A percentile compares a stretch with the other conserved stretches of the same genome.
Evolutionary conservation across 2,797 vertebrate genomes (phyloP).

Genomic region (Gambelia wislizenii): DNA sequence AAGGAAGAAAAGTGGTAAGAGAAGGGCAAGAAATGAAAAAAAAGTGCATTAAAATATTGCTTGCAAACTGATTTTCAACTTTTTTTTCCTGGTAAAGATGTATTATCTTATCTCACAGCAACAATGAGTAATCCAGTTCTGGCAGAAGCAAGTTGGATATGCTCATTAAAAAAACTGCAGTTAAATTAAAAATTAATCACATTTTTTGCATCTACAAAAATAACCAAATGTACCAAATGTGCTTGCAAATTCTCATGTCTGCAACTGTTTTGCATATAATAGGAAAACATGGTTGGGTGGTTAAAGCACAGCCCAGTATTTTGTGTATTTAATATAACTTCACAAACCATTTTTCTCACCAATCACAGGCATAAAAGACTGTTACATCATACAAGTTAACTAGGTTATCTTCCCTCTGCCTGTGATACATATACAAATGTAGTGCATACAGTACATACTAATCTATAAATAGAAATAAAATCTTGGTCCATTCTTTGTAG

Average conservation of each 20-base stretch:
- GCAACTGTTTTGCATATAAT: neutral
- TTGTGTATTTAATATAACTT: neutral
- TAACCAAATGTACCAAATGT: neutral
- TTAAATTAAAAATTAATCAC: neutral
- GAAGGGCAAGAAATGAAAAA: slow-evolving; percentile 39
- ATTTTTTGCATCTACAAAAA: neutral
- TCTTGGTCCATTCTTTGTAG: neutral
- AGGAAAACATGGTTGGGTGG: slow-evolving; percentile 10
- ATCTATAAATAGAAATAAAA: neutral
- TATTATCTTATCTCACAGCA: neutral
- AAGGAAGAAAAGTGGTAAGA: slow-evolving; percentile 40
- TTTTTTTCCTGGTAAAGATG: neutral
- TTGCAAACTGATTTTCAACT: slow-evolving; percentile 39
- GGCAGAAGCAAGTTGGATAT: neutral
- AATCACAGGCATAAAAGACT: neutral
- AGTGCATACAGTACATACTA: neutral
- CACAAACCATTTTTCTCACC: neutral
- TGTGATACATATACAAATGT: neutral
- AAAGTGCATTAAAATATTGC: slow-evolving; percentile 12
- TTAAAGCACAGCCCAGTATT: slow-evolving; percentile 35
- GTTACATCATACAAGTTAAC: neutral
- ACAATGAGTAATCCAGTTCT: slow-evolving; percentile 4
- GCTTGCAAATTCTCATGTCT: neutral
- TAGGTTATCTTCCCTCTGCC: neutral
- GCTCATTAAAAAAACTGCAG: slow-evolving; percentile 18